Base-by-base conservation (phyloP, 1,140 invertebrate genomes). In the Lutraria rhynchaena region DNA sequence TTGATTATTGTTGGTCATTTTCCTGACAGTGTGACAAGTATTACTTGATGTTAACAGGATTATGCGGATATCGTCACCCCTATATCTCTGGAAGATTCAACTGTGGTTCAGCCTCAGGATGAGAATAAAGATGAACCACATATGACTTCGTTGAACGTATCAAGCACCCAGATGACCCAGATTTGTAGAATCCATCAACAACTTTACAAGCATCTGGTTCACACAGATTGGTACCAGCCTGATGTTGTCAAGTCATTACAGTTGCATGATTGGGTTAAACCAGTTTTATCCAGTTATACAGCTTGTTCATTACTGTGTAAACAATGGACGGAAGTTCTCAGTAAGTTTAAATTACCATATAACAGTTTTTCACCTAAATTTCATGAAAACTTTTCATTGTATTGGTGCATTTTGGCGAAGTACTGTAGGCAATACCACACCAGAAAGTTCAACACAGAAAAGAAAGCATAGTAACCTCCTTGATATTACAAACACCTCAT, bases 41-140 rank as follows among this genome's bases (percentile, higher is more conserved):
- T n/a, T n/a, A n/a, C n/a, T n/a, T n/a, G n/a, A n/a, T n/a, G n/a
- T n/a, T n/a, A n/a, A n/a, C 74, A 91, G 49, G 91, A 92, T 29
- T 93, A 92, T 84, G 81, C 88, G 35, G 93, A 93, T 80, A 76
- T 93, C 27, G 78, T 84, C 46, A 86, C 80, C 13, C 70, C 78
- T 17, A 80, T 81, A 3, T 70, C 82, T 9, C 80, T 89, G 31
- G 83, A 89, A 58, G 83, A 90, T 58, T 75, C 73, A 22, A 75
- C 49, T 19, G 29, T 57, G 53, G 65, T 70, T 81, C 33, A 13
- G 55, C 11, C 33, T 31, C n/a, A 22, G 15, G 57, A 46, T 58
- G 67, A 82, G 15, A 70, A 86, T 29, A 57, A 74, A n/a, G 83
- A 86, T 53, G 61, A 51, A 15, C 31, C 46, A 11, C 67, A 60